phyloP scores from a whole-genome alignment of 2,113 vertebrate species.

The Falcunculus frontatus region DNA sequence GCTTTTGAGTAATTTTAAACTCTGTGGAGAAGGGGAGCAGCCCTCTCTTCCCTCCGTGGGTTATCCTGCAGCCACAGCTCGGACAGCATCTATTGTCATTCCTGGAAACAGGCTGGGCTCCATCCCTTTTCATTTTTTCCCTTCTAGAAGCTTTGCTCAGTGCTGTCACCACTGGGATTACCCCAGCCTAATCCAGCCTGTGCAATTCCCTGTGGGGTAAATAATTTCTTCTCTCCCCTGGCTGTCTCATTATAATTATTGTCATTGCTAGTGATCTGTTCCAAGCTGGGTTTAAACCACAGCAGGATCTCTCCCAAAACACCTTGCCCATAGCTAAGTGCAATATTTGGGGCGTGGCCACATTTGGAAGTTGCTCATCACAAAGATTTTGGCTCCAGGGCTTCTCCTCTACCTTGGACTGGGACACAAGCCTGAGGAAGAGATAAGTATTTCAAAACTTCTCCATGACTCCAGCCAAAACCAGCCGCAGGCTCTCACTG shows the following conservation, averaged over 20 bases:
- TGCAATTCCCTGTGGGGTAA: not conserved
- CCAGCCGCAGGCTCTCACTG: not conserved
- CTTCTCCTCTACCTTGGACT: not conserved
- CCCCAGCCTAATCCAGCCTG: not conserved
- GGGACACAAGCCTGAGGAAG: not conserved
- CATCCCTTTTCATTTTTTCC: not conserved
- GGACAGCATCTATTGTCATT: not conserved
- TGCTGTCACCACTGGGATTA: not conserved
- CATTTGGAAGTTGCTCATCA: not conserved
- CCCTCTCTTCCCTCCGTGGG: not conserved
- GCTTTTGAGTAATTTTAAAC: not conserved
- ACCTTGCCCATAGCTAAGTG: not conserved
- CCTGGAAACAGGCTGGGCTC: not conserved
- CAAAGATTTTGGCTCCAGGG: slow-evolving; percentile 1
- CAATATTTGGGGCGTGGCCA: not conserved
- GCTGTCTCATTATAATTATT: not conserved
- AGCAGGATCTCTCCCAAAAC: not conserved
- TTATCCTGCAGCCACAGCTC: not conserved
- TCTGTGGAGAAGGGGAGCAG: not conserved
- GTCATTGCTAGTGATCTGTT: not conserved
- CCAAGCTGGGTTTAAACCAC: not conserved
- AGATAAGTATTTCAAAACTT: not conserved
- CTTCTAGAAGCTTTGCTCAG: not conserved
- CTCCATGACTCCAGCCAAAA: not conserved
- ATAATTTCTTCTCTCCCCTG: not conserved